Base-by-base conservation (phyloP, 2,888 invertebrate species). In the Campopleginae sp. region DNA sequence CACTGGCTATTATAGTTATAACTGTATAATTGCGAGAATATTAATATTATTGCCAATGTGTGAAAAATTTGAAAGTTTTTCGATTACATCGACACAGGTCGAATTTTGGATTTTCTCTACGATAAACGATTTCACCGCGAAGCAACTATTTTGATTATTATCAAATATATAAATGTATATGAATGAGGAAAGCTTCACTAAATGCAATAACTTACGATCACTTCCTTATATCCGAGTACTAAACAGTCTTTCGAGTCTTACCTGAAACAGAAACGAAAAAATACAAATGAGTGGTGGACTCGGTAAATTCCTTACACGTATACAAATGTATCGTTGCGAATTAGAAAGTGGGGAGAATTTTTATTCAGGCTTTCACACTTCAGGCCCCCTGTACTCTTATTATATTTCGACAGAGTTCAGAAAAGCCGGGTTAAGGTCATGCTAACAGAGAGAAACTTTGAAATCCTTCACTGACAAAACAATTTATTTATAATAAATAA, bases 211-310 rank as follows among this genome's bases (percentile, higher is more conserved):
- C 84, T 85, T 85, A 85, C 84, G 78, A 81, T 85, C 74, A 81
- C 46, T 81, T 81, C 74, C 78, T 78, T 81, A 85, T 70, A 78
- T 81, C 84, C 84, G 74, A 81, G 81, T 75, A 85, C 78, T 85
- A 81, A 81, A 81, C 78, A 70, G 84, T 85, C 74, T 81, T 68
- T 78, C 81, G 74, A 81, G 74, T 68, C 84, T 85, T 85, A 85
- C 84, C 84, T 85, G 81, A 10, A 81, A 85, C 74, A 84, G 14
- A 81, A 68, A 84, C 27, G 63, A 71, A 70, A 31, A 44, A 2
- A 51, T 12, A 4, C 1, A 14, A 51, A 61, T 48, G 17, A 84
- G 58, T 58, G 12, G 7, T 33, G 51, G 17, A 42, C 10, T 33
- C 8, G n/a, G 48, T 6, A 7, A 6, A 31, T 46, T 70, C 61